Evolutionary conservation across 1,140 invertebrate species (phyloP), one percentile per base, ranked within the genome.

Genomic region (Callitettix versicolor): DNA sequence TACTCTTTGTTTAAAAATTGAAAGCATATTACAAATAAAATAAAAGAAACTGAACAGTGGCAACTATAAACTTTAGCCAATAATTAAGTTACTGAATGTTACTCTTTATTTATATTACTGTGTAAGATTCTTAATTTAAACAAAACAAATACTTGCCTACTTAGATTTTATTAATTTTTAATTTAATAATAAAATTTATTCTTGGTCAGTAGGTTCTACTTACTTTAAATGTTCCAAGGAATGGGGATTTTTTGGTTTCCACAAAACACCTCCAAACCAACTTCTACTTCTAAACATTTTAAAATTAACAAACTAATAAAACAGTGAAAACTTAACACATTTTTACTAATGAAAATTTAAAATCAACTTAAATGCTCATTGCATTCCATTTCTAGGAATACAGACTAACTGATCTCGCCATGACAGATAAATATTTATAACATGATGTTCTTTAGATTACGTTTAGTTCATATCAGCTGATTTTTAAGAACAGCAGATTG

Each of bases 211-310:
- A n/a, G n/a, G n/a, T n/a, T n/a, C 15, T 50, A 69, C 75, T 75
- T 73, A 97, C 84, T 97, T 96, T 4, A 98, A 76, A 71, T 96
- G 89, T 64, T 98, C 94, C 60, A 96, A 73, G 0, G 95, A 97
- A 78, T 97, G 91, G 49, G 85, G 90, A 77, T 96, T 96, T 73
- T 95, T 95, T 2, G 91, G 92, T 62, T 90, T 89, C 69, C 88
- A 91, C 71, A 91, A 77, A 53, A 84, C 84, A 56, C 86, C 85
- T 18, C 82, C 86, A 69, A 91, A 91, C 87, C 87, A 91, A 67
- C 86, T 89, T 59, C 85, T 75, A 75, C 86, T 89, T 58, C 87
- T 79, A 76, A 89, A 89, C 87, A 91, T 91, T 58, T 62, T 64
- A 41, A 41, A 17, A 17, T 41, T 4, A 17, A 41, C 12, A 41